A percentile compares a stretch with the other conserved stretches of the same genome.
These are phyloP conservation scores for Hypanus sabinus DNA, from an alignment of 2,113 vertebrate genomes.

Conservation along the genomic window DNA sequence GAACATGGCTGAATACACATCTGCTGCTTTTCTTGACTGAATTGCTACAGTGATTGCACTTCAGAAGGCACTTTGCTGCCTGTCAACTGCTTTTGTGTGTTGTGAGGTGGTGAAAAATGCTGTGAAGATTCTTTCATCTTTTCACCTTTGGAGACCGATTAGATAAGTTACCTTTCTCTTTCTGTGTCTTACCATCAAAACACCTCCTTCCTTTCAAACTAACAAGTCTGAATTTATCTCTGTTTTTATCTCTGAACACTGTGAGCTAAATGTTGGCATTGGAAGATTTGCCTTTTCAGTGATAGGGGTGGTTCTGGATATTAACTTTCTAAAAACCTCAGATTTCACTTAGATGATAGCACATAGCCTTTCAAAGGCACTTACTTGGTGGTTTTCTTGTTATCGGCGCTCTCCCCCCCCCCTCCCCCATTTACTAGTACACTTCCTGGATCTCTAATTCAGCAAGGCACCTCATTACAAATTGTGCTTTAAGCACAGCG, in stretches of 20 bases:
- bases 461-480: neutral
- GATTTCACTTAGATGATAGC: neutral
- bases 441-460: neutral
- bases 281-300: neutral
- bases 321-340: neutral
- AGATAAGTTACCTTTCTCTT: neutral
- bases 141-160: neutral
- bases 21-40: no score
- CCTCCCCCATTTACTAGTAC: neutral
- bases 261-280: neutral
- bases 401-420: neutral
- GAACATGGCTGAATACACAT: neutral
- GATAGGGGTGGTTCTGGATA: neutral
- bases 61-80: neutral
- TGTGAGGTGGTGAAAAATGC: neutral
- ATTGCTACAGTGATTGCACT: neutral
- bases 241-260: neutral
- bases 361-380: neutral
- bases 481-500: neutral
- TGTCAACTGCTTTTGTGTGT: neutral
- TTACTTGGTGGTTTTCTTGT: neutral
- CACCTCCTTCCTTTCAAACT: neutral
- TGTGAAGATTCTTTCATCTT: neutral
- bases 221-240: neutral
- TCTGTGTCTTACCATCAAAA: neutral